phyloP scores from a whole-genome alignment of 1,140 invertebrate species.

The Sarcophaga peregrina region DNA sequence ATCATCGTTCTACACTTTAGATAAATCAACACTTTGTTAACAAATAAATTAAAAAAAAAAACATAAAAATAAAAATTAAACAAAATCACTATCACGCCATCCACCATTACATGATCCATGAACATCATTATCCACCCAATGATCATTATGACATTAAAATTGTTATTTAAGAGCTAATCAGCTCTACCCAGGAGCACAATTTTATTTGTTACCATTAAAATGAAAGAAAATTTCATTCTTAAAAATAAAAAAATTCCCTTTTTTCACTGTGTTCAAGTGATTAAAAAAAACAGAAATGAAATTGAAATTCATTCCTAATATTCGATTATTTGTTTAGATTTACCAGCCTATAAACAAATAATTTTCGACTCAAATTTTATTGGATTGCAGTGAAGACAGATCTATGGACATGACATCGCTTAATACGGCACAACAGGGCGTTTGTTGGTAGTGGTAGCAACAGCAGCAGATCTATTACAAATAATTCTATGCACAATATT shows the following conservation, averaged over 20 bases:
- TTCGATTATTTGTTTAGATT: neutral
- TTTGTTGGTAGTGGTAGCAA: too few relatives aligned
- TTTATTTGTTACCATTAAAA: neutral
- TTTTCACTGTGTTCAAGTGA: neutral
- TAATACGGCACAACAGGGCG: too few relatives aligned
- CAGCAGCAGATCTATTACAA: too few relatives aligned
- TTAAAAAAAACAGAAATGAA: neutral
- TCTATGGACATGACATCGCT: slow-evolving; percentile 13
- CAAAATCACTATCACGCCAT: neutral
- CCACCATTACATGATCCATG: too few relatives aligned
- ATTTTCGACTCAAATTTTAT: neutral
- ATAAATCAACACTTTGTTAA: neutral
- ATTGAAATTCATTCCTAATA: neutral
- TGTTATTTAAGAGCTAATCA: neutral
- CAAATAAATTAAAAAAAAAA: neutral
- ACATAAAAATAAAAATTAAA: neutral
- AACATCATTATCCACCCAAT: neutral
- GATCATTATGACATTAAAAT: too few relatives aligned
- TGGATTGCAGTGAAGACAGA: slow-evolving; percentile 10
- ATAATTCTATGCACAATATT: too few relatives aligned
- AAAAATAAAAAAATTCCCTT: neutral
- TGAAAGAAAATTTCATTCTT: neutral
- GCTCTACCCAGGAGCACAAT: neutral
- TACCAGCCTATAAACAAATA: slow-evolving; percentile 20
- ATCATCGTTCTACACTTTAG: neutral